Percentiles rank a stretch among this genome's conserved stretches.
Evolutionary conservation across 2,113 vertebrate genomes (phyloP).

Genomic region (Gallinago jamesoni): DNA sequence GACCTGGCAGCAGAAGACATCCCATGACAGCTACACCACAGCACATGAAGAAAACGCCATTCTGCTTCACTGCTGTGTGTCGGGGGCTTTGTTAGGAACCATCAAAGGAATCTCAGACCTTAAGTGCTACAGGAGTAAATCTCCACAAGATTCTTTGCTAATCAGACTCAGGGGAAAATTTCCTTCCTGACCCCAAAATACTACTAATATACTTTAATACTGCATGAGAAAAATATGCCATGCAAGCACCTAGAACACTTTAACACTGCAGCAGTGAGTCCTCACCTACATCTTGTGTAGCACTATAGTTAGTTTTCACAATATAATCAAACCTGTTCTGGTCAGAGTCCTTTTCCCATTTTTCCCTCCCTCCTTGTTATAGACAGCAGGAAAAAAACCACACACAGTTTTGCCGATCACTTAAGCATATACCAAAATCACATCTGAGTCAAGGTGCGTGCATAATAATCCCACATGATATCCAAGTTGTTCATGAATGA

Average conservation of each 20-base stretch:
- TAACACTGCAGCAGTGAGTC: neutral
- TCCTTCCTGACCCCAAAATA: neutral
- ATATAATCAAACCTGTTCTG: neutral
- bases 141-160: neutral
- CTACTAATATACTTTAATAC: neutral
- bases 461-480: neutral
- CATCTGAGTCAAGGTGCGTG: neutral
- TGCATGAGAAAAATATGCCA: neutral
- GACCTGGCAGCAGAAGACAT: neutral
- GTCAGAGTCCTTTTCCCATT: neutral
- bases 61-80: fast-evolving
- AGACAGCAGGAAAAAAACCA: neutral
- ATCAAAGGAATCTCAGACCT: neutral
- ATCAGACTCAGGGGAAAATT: neutral
- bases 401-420: neutral
- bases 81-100: neutral
- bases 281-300: neutral
- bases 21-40: neutral
- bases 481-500: neutral
- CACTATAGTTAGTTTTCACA: neutral
- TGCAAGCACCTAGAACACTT: neutral
- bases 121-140: neutral
- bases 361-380: neutral
- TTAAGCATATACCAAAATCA: neutral
- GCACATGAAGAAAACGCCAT: neutral